phyloP scores from a whole-genome alignment of 2,888 invertebrate genomes.

The Thyatira batis region DNA sequence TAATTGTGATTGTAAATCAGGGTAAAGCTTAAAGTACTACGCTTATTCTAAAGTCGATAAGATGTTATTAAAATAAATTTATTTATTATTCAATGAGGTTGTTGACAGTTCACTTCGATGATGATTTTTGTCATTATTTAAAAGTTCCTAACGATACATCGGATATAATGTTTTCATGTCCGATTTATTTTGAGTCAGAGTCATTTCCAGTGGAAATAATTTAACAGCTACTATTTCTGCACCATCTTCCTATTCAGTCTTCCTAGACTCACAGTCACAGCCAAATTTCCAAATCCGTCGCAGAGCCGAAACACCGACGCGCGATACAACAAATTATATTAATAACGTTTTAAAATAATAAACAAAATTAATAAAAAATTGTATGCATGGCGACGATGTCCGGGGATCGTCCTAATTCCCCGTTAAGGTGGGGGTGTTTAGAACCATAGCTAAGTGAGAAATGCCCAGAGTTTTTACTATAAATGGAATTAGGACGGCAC shows the following conservation, averaged over 20 bases:
- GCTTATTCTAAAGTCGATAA: constrained; percentile 21
- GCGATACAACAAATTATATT: constrained; percentile 81
- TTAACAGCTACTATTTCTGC: background rate
- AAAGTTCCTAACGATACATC: constrained; percentile 55
- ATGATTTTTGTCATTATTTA: constrained; percentile 5
- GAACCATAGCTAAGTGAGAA: constrained; percentile 54
- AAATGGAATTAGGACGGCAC: constrained; percentile 47
- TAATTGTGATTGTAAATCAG: constrained; percentile 68
- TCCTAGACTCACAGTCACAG: constrained; percentile 55
- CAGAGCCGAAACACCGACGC: constrained; percentile 60
- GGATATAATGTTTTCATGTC: constrained; percentile 22
- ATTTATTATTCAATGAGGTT: background rate
- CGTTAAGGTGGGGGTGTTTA: constrained; percentile 51
- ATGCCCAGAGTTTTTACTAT: constrained; percentile 62
- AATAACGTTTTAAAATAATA: constrained; percentile 81
- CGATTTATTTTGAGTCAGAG: constrained; percentile 16
- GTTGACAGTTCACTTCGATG: background rate
- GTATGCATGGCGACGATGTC: constrained; percentile 68
- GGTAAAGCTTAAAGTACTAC: constrained; percentile 59
- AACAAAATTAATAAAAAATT: constrained; percentile 76
- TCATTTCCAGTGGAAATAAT: constrained; percentile 9
- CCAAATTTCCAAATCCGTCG: constrained; percentile 44
- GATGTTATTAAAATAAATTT: background rate
- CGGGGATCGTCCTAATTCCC: constrained; percentile 46
- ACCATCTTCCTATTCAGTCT: constrained; percentile 71